Evolutionary conservation across 2,797 vertebrate genomes (phyloP), one percentile per base, ranked within the genome.

Genomic region (Intellagama lesueurii): DNA sequence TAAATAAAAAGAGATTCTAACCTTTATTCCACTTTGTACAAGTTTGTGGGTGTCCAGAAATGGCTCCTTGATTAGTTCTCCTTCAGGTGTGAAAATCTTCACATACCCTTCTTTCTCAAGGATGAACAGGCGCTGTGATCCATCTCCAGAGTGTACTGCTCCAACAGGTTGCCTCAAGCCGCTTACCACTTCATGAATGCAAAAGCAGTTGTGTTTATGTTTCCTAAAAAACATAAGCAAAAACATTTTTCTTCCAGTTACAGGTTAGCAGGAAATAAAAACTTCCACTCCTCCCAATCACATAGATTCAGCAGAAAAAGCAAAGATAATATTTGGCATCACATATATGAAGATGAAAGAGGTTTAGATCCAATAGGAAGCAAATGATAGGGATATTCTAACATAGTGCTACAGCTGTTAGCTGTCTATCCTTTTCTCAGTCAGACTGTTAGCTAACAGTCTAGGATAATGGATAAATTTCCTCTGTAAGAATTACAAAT

Each of bases 121-220:
- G 92, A 99, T 97, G 95, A 99, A 99, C 94, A 99, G 98, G 40
- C 99, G 98, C 90, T 98, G 98, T 14, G 99, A 99, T 95, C 98
- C 98, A 86, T 99, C 99, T 78, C 98, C 98, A 87, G 98, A 98
- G 79, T 99, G 98, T 79, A 98, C 96, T 88, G 98, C 97, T n/a
- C 98, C 97, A 82, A 98, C 97, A 12, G 99, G 98, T 97, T 99
- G 98, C 90, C 98, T 97, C 75, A 99, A 96, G 91, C 98, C 98
- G 91, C 98, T 98, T 94, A 98, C 97, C 94, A 99, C 97, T 96
- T 99, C 99, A 95, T 99, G 98, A 92, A 98, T 96, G 93, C 99
- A 99, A 97, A 98, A 99, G 97, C 99, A 99, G 97, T 98, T 99
- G 97, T 99, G 99, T 97, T 99, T 99, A 97, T 99, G 98, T 96